phyloP scores from a whole-genome alignment of 2,888 invertebrate genomes.

The Hirtodrosophila cameraria region DNA sequence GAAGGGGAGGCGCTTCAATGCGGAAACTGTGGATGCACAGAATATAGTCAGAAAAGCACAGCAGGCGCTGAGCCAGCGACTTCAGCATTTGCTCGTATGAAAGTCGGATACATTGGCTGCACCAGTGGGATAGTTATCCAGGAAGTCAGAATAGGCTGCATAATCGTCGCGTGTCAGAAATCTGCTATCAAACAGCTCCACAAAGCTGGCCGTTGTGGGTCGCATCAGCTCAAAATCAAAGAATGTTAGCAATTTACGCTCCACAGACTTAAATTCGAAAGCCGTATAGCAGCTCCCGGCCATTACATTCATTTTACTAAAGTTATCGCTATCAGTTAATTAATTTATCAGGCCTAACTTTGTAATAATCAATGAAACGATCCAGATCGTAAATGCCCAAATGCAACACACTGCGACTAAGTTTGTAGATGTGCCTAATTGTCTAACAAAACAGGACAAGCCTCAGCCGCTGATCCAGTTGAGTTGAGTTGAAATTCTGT shows the following conservation, averaged over 20 bases:
- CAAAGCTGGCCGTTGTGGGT: constrained; percentile 87
- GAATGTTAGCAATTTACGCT: constrained; percentile 85
- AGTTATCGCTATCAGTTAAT: constrained; percentile 88
- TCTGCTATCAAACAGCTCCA: constrained; percentile 85
- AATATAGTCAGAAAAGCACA: constrained; percentile 84
- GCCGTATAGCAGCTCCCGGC: constrained; percentile 81
- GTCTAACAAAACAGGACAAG: constrained; percentile 71
- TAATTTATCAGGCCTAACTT: constrained; percentile 87
- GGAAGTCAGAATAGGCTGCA: constrained; percentile 48
- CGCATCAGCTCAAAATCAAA: constrained; percentile 86
- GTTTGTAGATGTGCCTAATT: constrained; percentile 57
- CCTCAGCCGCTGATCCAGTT: constrained; percentile 63
- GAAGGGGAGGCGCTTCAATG: constrained; percentile 84
- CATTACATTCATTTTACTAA: constrained; percentile 84
- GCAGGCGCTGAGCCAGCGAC: constrained; percentile 67
- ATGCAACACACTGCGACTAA: constrained; percentile 79
- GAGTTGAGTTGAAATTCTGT: constrained; percentile 71
- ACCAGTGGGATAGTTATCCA: constrained; percentile 10
- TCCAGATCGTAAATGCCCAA: constrained; percentile 88
- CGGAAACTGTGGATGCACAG: constrained; percentile 84
- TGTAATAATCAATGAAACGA: constrained; percentile 89
- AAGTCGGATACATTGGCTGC: constrained; percentile 23
- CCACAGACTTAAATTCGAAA: constrained; percentile 85
- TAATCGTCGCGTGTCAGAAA: constrained; percentile 84
- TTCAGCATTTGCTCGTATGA: constrained; percentile 74